These are phyloP conservation scores for Acleris emargana DNA, from an alignment of 2,888 invertebrate genomes.

Conservation along the genomic window DNA sequence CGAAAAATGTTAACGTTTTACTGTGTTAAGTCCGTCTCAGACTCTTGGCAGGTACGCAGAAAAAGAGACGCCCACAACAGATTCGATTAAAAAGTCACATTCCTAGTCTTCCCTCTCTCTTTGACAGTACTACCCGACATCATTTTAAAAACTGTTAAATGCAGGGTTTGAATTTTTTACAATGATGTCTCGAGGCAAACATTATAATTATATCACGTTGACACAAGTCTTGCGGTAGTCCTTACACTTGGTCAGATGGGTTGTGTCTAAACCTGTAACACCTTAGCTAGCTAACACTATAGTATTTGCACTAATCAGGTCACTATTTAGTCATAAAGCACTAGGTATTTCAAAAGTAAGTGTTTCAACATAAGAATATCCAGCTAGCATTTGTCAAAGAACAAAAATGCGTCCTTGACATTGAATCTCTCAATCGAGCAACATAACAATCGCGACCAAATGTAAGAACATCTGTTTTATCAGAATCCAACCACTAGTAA, in stretches of 20 bases:
- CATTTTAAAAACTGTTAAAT: slow-evolving; percentile 21
- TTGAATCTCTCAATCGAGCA: not conserved
- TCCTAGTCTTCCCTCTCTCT: slow-evolving; percentile 21
- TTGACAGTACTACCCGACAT: slow-evolving; percentile 6
- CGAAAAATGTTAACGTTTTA: slow-evolving; percentile 20
- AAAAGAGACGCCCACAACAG: slow-evolving; percentile 10
- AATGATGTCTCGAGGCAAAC: slow-evolving; percentile 22
- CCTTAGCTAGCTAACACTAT: slow-evolving; percentile 13
- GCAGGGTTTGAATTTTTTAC: slow-evolving; percentile 21
- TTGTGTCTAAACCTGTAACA: slow-evolving; percentile 11
- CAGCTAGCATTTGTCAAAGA: too few species aligned
- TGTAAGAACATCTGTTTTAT: slow-evolving; percentile 25
- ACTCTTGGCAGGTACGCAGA: slow-evolving; percentile 18
- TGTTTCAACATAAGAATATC: too few species aligned
- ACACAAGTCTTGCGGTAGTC: slow-evolving; percentile 32
- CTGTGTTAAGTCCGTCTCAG: slow-evolving; percentile 4
- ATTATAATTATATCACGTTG: slow-evolving; percentile 34
- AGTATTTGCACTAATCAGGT: slow-evolving; percentile 29
- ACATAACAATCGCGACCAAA: slow-evolving; percentile 17
- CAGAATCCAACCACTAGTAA: slow-evolving; percentile 36
- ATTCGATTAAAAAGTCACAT: slow-evolving; percentile 22
- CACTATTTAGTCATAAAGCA: slow-evolving; percentile 20
- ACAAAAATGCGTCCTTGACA: too few species aligned
- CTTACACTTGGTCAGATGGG: slow-evolving; percentile 31
- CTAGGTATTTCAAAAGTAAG: slow-evolving; percentile 5